Conservation (phyloP, 1,140 invertebrate species). For the Trialeurodes vaporariorum region DNA sequence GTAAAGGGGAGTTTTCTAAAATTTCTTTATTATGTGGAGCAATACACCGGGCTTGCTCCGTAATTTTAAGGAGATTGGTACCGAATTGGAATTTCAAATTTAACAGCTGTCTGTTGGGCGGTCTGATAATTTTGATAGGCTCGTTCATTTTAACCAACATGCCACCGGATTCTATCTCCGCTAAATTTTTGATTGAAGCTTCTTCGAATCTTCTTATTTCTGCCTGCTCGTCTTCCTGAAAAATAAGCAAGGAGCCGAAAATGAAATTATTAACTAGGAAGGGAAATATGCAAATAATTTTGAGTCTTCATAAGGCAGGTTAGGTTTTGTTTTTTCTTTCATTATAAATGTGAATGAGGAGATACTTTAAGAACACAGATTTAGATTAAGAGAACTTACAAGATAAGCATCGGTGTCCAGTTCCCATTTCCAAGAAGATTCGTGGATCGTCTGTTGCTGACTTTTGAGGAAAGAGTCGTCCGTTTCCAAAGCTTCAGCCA, state of each 20-base stretch:
- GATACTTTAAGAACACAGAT: no score
- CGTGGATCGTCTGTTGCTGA: conserved; percentile 32
- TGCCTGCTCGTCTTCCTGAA: conserved; percentile 26
- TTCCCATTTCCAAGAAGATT: conserved; percentile 32
- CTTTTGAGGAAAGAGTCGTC: conserved; percentile 19
- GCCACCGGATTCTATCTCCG: conserved; percentile 31
- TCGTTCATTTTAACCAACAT: conserved; percentile 28
- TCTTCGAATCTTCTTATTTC: conserved; percentile 35
- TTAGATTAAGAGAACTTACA: no score
- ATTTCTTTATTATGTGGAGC: background rate
- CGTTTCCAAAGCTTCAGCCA: conserved; percentile 70
- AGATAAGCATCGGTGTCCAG: conserved; percentile 19
- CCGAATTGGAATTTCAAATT: background rate
- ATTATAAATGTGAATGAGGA: no score
- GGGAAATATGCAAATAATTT: no score
- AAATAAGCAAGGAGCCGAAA: no score
- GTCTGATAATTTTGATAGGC: conserved; percentile 11
- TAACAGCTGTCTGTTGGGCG: background rate
- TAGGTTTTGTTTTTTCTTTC: no score
- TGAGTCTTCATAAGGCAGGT: no score
- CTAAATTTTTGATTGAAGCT: conserved; percentile 32
- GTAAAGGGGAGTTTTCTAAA: background rate
- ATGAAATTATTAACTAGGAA: no score
- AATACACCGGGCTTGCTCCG: background rate
- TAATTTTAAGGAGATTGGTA: background rate